phyloP scores from a whole-genome alignment of 2,888 invertebrate genomes.

The Drosophila quinaria region DNA sequence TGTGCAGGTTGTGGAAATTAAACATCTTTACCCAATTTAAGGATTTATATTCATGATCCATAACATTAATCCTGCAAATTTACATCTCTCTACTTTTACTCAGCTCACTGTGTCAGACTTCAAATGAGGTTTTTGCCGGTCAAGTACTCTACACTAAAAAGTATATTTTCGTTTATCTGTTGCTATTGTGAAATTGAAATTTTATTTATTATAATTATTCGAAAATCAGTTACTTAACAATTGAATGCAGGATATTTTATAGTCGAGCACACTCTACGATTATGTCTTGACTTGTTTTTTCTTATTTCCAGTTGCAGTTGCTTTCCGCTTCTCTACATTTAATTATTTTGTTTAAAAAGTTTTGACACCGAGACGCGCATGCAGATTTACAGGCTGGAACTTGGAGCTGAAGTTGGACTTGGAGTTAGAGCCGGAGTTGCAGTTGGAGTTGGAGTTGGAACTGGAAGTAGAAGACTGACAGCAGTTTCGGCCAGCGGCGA shows the following conservation, averaged over 20 bases:
- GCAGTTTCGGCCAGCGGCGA: conserved; percentile 67
- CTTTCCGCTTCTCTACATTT: conserved; percentile 72
- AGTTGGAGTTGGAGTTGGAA: conserved; percentile 24
- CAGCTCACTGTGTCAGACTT: no score
- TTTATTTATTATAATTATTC: no score
- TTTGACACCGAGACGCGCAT: conserved; percentile 80
- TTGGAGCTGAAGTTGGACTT: conserved; percentile 15
- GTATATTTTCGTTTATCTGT: no score
- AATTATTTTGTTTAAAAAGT: conserved; percentile 83
- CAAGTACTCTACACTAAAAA: no score
- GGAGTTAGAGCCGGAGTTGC: not conserved
- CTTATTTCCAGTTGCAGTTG: conserved; percentile 21
- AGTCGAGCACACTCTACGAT: not conserved
- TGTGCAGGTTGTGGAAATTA: no score
- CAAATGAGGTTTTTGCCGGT: no score
- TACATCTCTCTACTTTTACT: no score
- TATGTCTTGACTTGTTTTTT: conserved; percentile 15
- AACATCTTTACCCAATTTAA: no score
- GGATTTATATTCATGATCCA: no score
- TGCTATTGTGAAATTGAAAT: no score
- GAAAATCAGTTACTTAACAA: no score
- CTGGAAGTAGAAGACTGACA: conserved; percentile 53
- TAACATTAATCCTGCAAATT: no score
- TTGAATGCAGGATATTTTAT: conserved; percentile 10
- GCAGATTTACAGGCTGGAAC: conserved; percentile 71